Evolutionary conservation across 2,113 vertebrate genomes (phyloP).

Genomic region (Petromus typicus): DNA sequence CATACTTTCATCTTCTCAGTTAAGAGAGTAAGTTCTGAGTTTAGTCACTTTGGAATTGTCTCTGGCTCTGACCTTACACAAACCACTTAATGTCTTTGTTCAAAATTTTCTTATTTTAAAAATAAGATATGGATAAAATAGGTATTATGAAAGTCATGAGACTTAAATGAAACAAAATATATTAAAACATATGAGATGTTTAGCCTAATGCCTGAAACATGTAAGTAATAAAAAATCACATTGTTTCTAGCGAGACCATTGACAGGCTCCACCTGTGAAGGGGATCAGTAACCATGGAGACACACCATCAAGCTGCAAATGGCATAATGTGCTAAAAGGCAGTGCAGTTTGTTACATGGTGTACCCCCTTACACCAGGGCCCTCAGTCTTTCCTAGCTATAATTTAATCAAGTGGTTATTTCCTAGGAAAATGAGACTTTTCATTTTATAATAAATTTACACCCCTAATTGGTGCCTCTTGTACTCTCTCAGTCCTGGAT

Average conservation of each 20-base stretch:
- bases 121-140: slow-evolving; percentile 7
- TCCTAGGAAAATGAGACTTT: neutral
- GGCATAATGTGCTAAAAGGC: neutral
- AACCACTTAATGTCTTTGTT: neutral
- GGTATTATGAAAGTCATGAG: neutral
- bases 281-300: neutral
- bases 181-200: neutral
- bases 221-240: neutral
- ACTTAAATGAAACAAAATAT: neutral
- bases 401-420: neutral
- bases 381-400: neutral
- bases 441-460: neutral
- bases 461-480: neutral
- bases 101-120: neutral
- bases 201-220: neutral
- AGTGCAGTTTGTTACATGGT: neutral
- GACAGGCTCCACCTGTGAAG: neutral
- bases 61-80: neutral
- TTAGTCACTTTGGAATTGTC: neutral
- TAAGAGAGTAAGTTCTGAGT: neutral
- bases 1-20: neutral
- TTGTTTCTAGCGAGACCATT: neutral
- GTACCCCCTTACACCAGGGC: neutral
- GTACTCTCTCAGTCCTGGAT: neutral
- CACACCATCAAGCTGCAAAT: neutral